Base-by-base conservation (phyloP, 2,888 invertebrate species). In the Adineta ricciae region DNA sequence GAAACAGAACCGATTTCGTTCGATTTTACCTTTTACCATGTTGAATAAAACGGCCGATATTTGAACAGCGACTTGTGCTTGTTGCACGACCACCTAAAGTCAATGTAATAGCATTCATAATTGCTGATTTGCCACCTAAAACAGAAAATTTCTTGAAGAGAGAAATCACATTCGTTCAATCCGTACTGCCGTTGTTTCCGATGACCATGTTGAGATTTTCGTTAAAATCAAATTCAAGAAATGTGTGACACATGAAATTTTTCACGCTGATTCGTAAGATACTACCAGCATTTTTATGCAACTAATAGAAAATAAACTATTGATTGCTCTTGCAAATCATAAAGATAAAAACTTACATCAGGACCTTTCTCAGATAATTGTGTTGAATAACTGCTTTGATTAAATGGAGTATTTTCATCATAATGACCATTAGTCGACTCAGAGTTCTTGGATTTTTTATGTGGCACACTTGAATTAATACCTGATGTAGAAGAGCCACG, bases 201-300 rank as follows among this genome's bases (percentile, higher is more conserved):
- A 91, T 89, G 82, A 97, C 93, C 89, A 96, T 95, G 90, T 95
- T 96, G 0, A 95, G 93, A 64, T 83, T 83, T 27, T 41, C 88
- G 36, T 89, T 89, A 49, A 90, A 87, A n/a, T 86, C 86, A 38
- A 90, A 87, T 52, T 88, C 88, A 24, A 90, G 87, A 11, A 92
- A 3, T 64, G 93, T 93, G 89, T 97, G 97, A 88, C 97, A 97
- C 94, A 97, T 96, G 89, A 97, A 97, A 90, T 97, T 97, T 86
- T 93, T 92, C 83, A 97, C 91, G 19, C 89, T 89, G 83, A 94
- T 91, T 85, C 91, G 90, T 78, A 91, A 90, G 78, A 94, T 91
- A 86, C 92, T 92, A 5, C 94, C 94, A 84, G 88, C 73, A 78
- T 78, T 78, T 78, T 78, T 78, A 78, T 78, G 73, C 24, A 41